These are phyloP conservation scores for Tyrophagus putrescentiae DNA, from an alignment of 1,140 invertebrate species.

Conservation along the genomic window DNA sequence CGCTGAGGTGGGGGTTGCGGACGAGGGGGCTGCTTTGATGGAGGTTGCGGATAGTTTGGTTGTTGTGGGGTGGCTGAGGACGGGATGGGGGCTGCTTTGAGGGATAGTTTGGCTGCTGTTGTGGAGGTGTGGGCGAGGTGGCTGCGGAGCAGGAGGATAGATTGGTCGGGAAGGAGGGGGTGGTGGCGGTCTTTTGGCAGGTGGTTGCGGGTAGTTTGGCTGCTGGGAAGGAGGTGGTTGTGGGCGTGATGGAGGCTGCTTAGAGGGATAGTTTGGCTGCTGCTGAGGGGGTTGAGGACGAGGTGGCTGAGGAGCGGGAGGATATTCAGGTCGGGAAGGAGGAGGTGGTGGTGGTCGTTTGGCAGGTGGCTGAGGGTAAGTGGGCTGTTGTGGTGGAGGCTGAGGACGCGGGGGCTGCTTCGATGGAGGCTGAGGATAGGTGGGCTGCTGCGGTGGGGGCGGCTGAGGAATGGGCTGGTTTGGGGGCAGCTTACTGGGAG, in stretches of 20 bases:
- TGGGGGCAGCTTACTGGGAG: not conserved
- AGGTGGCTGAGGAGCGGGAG: no score
- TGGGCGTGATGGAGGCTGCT: not conserved
- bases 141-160: not conserved
- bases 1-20: not conserved
- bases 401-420: not conserved
- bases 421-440: not conserved
- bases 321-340: constrained; percentile 2
- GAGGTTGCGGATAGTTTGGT: not conserved
- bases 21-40: not conserved
- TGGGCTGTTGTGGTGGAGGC: not conserved
- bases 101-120: not conserved
- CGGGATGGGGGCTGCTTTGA: not conserved
- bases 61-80: not conserved
- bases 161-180: no score
- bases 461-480: not conserved
- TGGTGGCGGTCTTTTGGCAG: no score
- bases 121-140: not conserved
- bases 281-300: no score
- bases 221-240: constrained; percentile 3
- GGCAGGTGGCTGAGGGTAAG: not conserved
- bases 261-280: no score
- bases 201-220: no score
- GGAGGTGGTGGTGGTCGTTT: not conserved
- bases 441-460: not conserved